Evolutionary conservation across 2,888 invertebrate genomes (phyloP).

Genomic region (Coleophora flavipennella): DNA sequence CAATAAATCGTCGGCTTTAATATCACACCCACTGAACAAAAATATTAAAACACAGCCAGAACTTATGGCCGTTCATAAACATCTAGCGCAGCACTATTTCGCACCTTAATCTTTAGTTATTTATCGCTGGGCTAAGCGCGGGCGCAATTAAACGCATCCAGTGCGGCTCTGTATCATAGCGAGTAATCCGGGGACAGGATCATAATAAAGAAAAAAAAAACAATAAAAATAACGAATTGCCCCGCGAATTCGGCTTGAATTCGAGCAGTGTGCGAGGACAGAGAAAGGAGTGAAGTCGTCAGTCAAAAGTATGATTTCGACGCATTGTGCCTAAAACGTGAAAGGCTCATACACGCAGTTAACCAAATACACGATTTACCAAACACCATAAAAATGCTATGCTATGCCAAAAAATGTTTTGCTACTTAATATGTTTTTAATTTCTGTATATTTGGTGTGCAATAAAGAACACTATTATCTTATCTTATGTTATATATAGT

Average conservation of each 20-base stretch:
- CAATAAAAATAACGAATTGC: slow-evolving; percentile 73
- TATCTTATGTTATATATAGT: too few species aligned
- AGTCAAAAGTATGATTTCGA: neutral
- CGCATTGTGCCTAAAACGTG: neutral
- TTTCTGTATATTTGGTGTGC: too few species aligned
- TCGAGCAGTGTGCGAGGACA: slow-evolving; percentile 35
- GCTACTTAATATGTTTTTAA: too few species aligned
- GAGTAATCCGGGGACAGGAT: slow-evolving; percentile 66
- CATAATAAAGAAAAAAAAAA: slow-evolving; percentile 74
- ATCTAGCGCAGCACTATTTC: slow-evolving; percentile 32
- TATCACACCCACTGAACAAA: neutral
- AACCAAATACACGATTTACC: too few species aligned
- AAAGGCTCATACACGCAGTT: too few species aligned
- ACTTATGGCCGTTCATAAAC: slow-evolving; percentile 21
- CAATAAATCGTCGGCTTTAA: slow-evolving; percentile 15
- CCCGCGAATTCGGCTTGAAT: slow-evolving; percentile 59
- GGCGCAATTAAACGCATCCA: slow-evolving; percentile 70
- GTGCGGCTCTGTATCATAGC: slow-evolving; percentile 58
- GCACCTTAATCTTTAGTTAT: slow-evolving; percentile 64
- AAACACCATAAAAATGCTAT: too few species aligned
- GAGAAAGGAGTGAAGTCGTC: slow-evolving; percentile 24
- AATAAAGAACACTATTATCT: too few species aligned
- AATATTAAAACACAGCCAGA: slow-evolving; percentile 1
- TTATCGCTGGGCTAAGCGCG: slow-evolving; percentile 54
- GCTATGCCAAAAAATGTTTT: too few species aligned